Conservation (phyloP, 1,140 invertebrate genomes). For the Arctopsyche grandis region DNA sequence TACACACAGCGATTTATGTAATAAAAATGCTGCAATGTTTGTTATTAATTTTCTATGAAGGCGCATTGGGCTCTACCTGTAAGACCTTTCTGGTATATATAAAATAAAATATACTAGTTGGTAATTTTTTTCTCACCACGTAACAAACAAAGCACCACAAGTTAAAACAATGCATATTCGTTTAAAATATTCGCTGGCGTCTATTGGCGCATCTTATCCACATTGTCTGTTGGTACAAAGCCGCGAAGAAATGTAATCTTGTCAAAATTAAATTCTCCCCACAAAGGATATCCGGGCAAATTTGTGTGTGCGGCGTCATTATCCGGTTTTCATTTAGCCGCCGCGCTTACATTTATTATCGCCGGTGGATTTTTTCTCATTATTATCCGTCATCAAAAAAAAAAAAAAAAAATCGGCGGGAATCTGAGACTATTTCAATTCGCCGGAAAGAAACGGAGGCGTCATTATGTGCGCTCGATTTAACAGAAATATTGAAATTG, state of each 20-base stretch:
- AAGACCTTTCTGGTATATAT: too few relatives aligned
- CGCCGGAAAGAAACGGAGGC: slow-evolving; percentile 18
- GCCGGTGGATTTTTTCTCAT: slow-evolving; percentile 29
- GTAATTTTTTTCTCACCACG: too few relatives aligned
- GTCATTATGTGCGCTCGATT: slow-evolving; percentile 40
- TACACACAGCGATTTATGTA: too few relatives aligned
- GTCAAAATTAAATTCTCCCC: slow-evolving; percentile 20
- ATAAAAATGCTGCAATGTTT: too few relatives aligned
- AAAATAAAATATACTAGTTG: too few relatives aligned
- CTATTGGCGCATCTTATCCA: background rate
- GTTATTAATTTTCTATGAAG: too few relatives aligned
- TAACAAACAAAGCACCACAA: too few relatives aligned
- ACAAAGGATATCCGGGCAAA: background rate
- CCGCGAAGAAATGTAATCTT: background rate
- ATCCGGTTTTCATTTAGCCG: slow-evolving; percentile 23
- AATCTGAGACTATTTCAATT: background rate
- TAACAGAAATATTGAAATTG: slow-evolving; percentile 43
- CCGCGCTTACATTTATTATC: background rate
- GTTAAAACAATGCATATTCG: background rate
- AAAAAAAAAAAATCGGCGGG: background rate
- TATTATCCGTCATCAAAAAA: slow-evolving; percentile 9
- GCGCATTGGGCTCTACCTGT: too few relatives aligned
- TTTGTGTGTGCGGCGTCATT: background rate
- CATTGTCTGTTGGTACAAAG: background rate
- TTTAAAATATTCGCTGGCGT: background rate